Evolutionary conservation across 2,888 invertebrate genomes (phyloP), one percentile per base, ranked within the genome.

Genomic region (Orthosia gothica): DNA sequence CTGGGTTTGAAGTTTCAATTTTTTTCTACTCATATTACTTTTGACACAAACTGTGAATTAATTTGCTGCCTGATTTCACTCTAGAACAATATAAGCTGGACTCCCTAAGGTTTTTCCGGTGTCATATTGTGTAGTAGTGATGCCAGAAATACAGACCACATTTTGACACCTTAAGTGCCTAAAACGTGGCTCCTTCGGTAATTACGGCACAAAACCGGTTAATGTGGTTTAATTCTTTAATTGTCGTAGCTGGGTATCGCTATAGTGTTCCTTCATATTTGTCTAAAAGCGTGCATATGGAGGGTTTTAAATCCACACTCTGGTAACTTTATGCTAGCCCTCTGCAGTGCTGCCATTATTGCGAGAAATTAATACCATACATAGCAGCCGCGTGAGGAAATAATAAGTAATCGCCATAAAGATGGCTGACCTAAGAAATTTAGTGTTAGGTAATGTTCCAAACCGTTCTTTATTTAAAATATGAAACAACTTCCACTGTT

Each of bases 291-390:
- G 23, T 3, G 13, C 3, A 59, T 7, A 1, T 13, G 7, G 32
- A 71, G 9, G 47, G 5, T 50, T 70, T 67, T 11, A 45, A 50
- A 45, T 32, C 1, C 7, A 63, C 50, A 23, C 18, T 5, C 63
- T 84, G 66, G 84, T 59, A 84, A 84, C 63, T 52, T 61, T 40
- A 55, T 20, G 45, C 50, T 58, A 74, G 80, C 79, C 80, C 82
- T 82, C 32, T 62, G 78, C 72, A 81, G 68, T 79, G 61, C 72
- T 70, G 71, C 67, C 80, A 82, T 84, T 88, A 89, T 91, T 92
- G 86, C 86, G 77, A 86, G 82, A 90, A 90, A 88, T 91, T 89
- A 90, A 81, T 84, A 75, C 82, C 71, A 83, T 84, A 82, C 79
- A 68, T 78, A 75, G 79, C 82, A 59, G 70, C 78, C 67, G 70